phyloP scores from a whole-genome alignment of 2,797 vertebrate species.

The Eospalax fontanierii region DNA sequence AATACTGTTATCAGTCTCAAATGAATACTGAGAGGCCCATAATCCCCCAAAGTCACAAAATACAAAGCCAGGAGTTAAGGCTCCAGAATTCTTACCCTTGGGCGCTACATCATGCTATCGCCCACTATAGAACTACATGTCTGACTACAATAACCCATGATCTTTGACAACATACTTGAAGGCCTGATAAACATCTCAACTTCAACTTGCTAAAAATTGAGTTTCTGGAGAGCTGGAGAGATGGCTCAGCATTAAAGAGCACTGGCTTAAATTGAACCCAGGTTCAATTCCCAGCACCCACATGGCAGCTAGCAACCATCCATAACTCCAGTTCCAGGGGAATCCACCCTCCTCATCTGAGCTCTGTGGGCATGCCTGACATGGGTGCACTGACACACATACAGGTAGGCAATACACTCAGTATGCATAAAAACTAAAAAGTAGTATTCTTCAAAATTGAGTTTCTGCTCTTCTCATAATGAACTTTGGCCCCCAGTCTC shows the following conservation, averaged over 20 bases:
- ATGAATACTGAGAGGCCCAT: background rate
- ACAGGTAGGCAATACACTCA: too few relatives aligned
- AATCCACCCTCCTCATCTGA: too few relatives aligned
- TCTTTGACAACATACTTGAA: background rate
- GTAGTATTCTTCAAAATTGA: slow-evolving; percentile 16
- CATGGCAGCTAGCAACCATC: too few relatives aligned
- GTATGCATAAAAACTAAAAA: too few relatives aligned
- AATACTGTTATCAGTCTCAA: background rate
- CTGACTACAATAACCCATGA: background rate
- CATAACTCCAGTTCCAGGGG: too few relatives aligned
- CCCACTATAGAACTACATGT: background rate
- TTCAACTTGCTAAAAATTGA: slow-evolving; percentile 10
- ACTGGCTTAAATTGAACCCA: too few relatives aligned
- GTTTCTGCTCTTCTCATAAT: slow-evolving; percentile 11
- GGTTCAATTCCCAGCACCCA: too few relatives aligned
- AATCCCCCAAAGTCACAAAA: background rate
- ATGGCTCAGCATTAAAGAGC: too few relatives aligned
- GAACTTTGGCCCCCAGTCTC: background rate
- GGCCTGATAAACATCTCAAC: background rate
- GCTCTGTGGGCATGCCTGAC: too few relatives aligned
- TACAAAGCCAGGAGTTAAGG: background rate
- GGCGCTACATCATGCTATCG: background rate
- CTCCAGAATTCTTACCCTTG: background rate
- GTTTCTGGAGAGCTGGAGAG: background rate
- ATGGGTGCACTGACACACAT: too few relatives aligned